A percentile compares a stretch with the other conserved stretches of the same genome.
These are phyloP conservation scores for Cyclura pinguis DNA, from an alignment of 2,797 vertebrate species.

Conservation along the genomic window DNA sequence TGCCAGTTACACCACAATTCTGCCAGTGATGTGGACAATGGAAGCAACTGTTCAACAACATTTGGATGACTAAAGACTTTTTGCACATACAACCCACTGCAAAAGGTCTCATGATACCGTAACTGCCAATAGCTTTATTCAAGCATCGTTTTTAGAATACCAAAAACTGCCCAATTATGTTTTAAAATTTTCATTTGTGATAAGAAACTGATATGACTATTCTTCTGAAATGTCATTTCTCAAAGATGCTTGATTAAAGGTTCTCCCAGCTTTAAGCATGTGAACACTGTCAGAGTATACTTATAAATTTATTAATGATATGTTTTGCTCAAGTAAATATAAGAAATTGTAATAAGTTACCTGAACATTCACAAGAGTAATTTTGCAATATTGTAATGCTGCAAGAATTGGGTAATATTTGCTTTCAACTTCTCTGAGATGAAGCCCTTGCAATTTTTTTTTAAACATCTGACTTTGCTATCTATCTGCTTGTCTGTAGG, in stretches of 20 bases:
- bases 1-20: background rate
- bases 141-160: background rate
- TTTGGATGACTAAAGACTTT: too few relatives aligned
- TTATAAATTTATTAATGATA: background rate
- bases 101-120: background rate
- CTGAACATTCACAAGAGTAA: background rate
- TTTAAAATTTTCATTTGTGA: background rate
- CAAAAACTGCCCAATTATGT: too few relatives aligned
- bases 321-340: background rate
- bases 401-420: background rate
- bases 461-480: background rate
- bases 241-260: background rate
- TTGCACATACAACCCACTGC: background rate
- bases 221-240: background rate
- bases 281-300: background rate
- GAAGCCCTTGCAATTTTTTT: background rate
- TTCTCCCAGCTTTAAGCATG: background rate
- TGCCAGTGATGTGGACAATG: background rate
- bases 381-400: background rate
- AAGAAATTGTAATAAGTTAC: background rate
- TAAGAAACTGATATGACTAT: background rate
- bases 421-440: background rate
- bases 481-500: background rate
- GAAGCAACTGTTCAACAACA: background rate
- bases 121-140: background rate